Percentiles rank a stretch among this genome's conserved stretches.
These are phyloP conservation scores for Aleiodes testaceus DNA, from an alignment of 2,888 invertebrate species.

Conservation along the genomic window DNA sequence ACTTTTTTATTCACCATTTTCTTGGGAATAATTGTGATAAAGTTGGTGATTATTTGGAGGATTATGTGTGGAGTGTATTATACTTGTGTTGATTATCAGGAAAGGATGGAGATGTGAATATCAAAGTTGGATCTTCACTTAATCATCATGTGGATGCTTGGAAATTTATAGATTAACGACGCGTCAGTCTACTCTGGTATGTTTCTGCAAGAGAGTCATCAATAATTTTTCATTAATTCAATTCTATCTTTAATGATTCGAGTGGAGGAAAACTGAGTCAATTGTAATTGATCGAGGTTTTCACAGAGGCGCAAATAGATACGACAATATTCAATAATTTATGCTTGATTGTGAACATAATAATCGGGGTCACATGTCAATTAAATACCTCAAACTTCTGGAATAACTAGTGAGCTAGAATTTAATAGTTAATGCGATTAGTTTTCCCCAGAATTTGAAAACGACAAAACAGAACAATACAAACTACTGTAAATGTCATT, in stretches of 20 bases:
- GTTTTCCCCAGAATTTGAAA: not conserved
- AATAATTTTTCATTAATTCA: not conserved
- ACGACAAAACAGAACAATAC: not conserved
- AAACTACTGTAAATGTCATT: not conserved
- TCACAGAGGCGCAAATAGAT: not conserved
- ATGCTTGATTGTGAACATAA: not conserved
- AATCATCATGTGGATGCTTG: not conserved
- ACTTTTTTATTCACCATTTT: not conserved
- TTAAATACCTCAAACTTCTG: not conserved
- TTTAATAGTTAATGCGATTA: not conserved
- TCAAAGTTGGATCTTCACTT: not conserved
- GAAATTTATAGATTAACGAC: not conserved
- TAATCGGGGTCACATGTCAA: slow-evolving; percentile 12
- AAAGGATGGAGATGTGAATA: not conserved
- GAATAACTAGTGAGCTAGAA: not conserved
- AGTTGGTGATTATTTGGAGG: not conserved
- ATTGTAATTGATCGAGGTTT: not conserved
- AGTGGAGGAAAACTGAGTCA: not conserved
- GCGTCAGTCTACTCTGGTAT: not conserved
- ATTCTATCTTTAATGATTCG: not conserved
- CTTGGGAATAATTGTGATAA: not conserved
- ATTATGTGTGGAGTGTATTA: not conserved
- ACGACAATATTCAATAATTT: not conserved
- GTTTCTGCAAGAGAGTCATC: not conserved
- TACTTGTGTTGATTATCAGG: too few relatives aligned